These are phyloP conservation scores for Protophormia terraenovae DNA, from an alignment of 2,888 invertebrate genomes.

Conservation along the genomic window DNA sequence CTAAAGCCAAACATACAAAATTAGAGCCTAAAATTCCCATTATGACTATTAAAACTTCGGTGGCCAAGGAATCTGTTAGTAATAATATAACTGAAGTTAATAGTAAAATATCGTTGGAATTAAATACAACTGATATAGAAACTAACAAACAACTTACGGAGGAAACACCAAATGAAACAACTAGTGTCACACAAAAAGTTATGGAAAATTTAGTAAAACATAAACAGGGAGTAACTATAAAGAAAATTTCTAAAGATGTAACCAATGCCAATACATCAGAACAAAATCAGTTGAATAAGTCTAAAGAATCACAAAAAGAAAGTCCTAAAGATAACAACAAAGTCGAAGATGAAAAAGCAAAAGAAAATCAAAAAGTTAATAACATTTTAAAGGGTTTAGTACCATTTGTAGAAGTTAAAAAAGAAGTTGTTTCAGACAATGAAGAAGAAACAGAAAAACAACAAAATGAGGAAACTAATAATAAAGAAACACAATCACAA, in stretches of 20 bases:
- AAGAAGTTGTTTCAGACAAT: conserved; percentile 75
- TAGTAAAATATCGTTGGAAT: neutral
- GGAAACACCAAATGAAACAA: neutral
- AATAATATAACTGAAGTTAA: neutral
- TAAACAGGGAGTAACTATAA: conserved; percentile 77
- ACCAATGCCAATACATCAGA: neutral
- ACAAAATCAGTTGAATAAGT: neutral
- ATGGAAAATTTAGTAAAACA: conserved; percentile 74
- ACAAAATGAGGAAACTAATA: neutral
- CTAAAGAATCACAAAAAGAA: conserved; percentile 10
- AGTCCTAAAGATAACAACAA: conserved; percentile 24
- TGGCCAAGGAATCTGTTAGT: neutral
- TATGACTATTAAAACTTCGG: conserved; percentile 56
- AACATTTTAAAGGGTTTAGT: conserved; percentile 72
- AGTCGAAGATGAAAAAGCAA: conserved; percentile 37
- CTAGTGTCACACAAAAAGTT: conserved; percentile 68
- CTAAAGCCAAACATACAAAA: conserved; percentile 70
- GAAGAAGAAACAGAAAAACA: conserved; percentile 61
- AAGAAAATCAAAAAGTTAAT: conserved; percentile 48
- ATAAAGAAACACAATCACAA: neutral
- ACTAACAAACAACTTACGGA: neutral
- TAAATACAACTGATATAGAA: neutral
- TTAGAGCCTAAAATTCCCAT: conserved; percentile 58
- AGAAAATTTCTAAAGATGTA: conserved; percentile 73
- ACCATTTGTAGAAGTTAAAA: conserved; percentile 78